A percentile compares a stretch with the other conserved stretches of the same genome.
These are phyloP conservation scores for Rattus rattus DNA, from an alignment of 2,113 vertebrate genomes.

Conservation along the genomic window DNA sequence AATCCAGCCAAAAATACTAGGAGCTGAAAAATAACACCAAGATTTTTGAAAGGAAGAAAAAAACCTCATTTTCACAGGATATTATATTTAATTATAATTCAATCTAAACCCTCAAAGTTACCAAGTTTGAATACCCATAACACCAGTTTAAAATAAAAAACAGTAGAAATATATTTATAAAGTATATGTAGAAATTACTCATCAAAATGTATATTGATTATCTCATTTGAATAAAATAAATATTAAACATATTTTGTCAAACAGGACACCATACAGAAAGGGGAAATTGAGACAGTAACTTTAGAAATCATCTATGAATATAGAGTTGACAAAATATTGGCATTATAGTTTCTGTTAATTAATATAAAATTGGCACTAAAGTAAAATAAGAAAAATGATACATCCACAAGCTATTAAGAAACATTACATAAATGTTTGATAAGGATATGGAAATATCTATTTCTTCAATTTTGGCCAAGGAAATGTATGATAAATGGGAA, in stretches of 20 bases:
- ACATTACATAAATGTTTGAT: neutral
- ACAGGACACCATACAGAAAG: neutral
- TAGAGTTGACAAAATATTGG: neutral
- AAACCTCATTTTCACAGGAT: neutral
- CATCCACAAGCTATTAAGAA: neutral
- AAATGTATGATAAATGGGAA: too few relatives aligned
- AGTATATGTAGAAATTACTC: neutral
- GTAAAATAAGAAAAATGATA: neutral
- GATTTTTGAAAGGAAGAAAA: neutral
- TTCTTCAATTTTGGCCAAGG: neutral
- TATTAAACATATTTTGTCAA: neutral
- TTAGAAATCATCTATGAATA: neutral
- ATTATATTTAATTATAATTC: neutral
- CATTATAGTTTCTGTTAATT: neutral
- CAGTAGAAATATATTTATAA: neutral
- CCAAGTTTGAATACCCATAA: neutral
- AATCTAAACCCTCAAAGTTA: neutral
- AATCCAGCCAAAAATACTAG: neutral
- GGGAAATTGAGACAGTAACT: neutral
- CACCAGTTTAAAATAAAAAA: neutral
- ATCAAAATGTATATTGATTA: neutral
- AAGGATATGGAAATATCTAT: neutral
- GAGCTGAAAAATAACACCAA: neutral
- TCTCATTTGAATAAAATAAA: neutral
- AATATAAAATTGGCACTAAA: neutral